phyloP scores from a whole-genome alignment of 2,888 invertebrate genomes.

The Scaptomyza reducta region DNA sequence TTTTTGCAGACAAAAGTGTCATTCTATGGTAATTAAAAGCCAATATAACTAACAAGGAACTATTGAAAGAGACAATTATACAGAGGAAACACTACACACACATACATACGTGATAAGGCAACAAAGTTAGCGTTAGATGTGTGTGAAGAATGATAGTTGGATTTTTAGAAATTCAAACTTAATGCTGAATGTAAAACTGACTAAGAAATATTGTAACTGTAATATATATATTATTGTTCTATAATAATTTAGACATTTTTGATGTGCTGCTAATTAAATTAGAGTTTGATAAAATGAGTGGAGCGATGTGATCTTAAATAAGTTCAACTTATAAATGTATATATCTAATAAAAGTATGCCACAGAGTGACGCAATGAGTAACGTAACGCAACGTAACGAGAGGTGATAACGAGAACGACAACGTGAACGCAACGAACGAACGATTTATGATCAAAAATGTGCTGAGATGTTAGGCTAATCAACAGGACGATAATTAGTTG shows the following conservation, averaged over 20 bases:
- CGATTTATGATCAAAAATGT: slow-evolving; percentile 39
- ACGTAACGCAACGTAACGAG: slow-evolving; percentile 53
- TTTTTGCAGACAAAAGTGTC: slow-evolving; percentile 33
- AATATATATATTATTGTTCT: slow-evolving; percentile 13
- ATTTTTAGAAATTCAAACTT: slow-evolving; percentile 37
- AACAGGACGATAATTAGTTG: slow-evolving; percentile 32
- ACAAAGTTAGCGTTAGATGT: slow-evolving; percentile 40
- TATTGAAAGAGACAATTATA: slow-evolving; percentile 24
- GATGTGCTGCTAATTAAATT: slow-evolving; percentile 17
- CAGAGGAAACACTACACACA: slow-evolving; percentile 19
- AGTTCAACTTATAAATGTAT: slow-evolving; percentile 30
- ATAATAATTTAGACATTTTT: slow-evolving; percentile 18
- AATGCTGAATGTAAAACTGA: slow-evolving; percentile 39
- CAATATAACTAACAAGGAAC: slow-evolving; percentile 29
- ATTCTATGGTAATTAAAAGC: slow-evolving; percentile 72
- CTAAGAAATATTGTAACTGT: slow-evolving; percentile 41
- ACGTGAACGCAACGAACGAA: slow-evolving; percentile 52
- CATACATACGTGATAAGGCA: slow-evolving; percentile 22
- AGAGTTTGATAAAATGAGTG: slow-evolving; percentile 16
- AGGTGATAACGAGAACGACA: slow-evolving; percentile 51
- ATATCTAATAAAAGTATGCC: slow-evolving; percentile 13
- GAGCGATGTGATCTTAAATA: slow-evolving; percentile 30
- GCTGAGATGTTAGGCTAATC: slow-evolving; percentile 58
- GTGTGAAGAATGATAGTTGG: slow-evolving; percentile 64
- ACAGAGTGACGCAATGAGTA: slow-evolving; percentile 31